These are phyloP conservation scores for Shinisaurus crocodilurus DNA, from an alignment of 2,113 vertebrate genomes.

Conservation along the genomic window DNA sequence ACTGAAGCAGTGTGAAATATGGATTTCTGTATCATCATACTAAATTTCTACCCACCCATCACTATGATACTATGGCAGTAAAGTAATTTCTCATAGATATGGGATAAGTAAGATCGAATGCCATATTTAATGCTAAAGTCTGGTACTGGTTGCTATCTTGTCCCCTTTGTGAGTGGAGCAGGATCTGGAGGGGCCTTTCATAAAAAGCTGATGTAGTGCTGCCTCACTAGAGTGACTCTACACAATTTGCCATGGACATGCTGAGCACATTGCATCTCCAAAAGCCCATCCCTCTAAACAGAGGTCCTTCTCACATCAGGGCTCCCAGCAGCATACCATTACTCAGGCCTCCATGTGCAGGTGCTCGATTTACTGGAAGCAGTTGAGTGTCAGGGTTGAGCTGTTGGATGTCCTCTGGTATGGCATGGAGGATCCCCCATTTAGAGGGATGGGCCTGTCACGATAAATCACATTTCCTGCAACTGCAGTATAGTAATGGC, in stretches of 20 bases:
- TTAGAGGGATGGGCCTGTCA: not conserved
- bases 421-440: too few species aligned
- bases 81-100: slow-evolving; percentile 41
- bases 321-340: not conserved
- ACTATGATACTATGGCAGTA: not conserved
- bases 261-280: not conserved
- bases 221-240: not conserved
- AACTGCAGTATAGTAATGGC: not conserved
- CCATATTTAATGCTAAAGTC: slow-evolving; percentile 26
- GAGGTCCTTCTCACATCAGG: not conserved
- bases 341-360: not conserved
- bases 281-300: not conserved
- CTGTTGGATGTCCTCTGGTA: not conserved
- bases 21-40: not conserved
- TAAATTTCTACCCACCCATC: not conserved
- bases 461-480: not conserved
- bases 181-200: not conserved
- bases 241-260: not conserved
- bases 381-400: not conserved
- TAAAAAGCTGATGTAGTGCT: not conserved
- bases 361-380: not conserved
- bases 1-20: not conserved
- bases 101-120: slow-evolving; percentile 34
- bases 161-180: not conserved
- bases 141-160: slow-evolving; percentile 29